phyloP scores from a whole-genome alignment of 2,888 invertebrate genomes.

The Andricus quercusramuli region DNA sequence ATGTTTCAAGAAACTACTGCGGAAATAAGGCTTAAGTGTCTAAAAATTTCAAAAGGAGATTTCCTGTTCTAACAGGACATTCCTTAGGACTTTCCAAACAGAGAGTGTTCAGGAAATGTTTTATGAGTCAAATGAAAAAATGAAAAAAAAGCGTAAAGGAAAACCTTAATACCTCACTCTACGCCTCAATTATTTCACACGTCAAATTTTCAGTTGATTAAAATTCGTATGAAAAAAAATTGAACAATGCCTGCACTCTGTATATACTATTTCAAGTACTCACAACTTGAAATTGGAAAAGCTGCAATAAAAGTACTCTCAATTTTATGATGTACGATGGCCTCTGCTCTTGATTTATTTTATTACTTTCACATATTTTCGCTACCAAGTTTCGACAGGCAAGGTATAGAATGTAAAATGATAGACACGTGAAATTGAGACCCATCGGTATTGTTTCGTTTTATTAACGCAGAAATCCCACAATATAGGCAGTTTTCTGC shows the following conservation, averaged over 20 bases:
- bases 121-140: not conserved
- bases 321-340: constrained; percentile 6
- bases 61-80: too few relatives aligned
- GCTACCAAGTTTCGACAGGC: not conserved
- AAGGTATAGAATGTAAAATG: constrained; percentile 23
- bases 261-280: not conserved
- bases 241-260: not conserved
- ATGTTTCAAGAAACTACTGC: too few relatives aligned
- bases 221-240: not conserved
- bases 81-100: too few relatives aligned
- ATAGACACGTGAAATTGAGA: constrained; percentile 46
- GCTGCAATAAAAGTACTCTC: not conserved
- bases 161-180: not conserved
- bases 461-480: constrained; percentile 30
- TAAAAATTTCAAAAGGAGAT: too few relatives aligned
- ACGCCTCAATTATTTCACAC: not conserved
- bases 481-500: constrained; percentile 6
- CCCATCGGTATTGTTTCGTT: constrained; percentile 46
- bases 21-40: too few relatives aligned
- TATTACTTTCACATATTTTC: constrained; percentile 28
- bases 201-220: not conserved
- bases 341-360: constrained; percentile 37
- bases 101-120: too few relatives aligned
- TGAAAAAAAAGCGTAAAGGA: constrained; percentile 22
- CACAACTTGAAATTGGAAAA: constrained; percentile 25